Percentiles rank a stretch among this genome's conserved stretches.
Evolutionary conservation across 2,113 vertebrate species (phyloP).

Genomic region (Chaetops frenatus): DNA sequence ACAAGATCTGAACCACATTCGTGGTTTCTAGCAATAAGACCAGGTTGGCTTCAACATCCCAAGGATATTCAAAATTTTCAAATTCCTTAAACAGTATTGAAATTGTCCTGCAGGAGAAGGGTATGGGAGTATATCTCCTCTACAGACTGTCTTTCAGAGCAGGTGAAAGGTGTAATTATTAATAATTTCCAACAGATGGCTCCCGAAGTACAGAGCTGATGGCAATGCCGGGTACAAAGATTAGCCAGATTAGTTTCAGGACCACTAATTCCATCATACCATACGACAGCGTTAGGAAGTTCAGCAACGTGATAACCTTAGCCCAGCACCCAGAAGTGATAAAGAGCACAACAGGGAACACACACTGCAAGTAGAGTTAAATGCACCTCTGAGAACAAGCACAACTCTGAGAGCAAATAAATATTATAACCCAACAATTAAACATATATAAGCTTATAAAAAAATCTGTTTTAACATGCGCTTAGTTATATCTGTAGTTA

Average conservation of each 20-base stretch:
- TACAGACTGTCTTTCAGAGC: rapidly evolving
- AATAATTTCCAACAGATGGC: not conserved
- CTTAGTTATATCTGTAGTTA: not conserved
- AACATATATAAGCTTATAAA: not conserved
- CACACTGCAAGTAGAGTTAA: not conserved
- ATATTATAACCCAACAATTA: not conserved
- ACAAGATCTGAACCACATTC: not conserved
- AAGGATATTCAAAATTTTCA: not conserved
- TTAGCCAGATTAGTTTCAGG: not conserved
- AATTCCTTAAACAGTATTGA: too few species aligned
- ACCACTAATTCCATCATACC: not conserved
- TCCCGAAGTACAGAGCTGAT: not conserved
- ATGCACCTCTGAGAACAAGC: not conserved
- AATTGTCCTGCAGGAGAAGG: not conserved
- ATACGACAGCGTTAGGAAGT: not conserved
- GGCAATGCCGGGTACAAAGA: not conserved
- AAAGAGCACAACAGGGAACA: not conserved
- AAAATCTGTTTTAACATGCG: not conserved
- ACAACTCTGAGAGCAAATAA: not conserved
- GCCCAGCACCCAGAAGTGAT: not conserved
- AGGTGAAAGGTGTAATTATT: not conserved
- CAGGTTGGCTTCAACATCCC: not conserved
- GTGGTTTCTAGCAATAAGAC: not conserved
- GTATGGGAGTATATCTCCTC: not conserved
- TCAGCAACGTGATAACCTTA: not conserved